Evolutionary conservation across 2,888 invertebrate genomes (phyloP).

Genomic region (Cephus spinipes): DNA sequence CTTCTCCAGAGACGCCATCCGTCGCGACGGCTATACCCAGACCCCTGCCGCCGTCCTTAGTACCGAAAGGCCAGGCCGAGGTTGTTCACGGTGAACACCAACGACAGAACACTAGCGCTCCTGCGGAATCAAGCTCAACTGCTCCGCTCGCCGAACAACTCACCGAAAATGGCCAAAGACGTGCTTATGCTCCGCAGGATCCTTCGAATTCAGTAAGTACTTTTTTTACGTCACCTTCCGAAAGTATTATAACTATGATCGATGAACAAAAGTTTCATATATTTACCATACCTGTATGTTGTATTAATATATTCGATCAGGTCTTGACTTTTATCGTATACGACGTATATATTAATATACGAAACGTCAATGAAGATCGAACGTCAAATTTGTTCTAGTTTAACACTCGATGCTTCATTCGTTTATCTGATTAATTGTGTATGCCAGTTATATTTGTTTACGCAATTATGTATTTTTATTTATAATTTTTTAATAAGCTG

Average conservation of each 20-base stretch:
- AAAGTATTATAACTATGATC: too few species aligned
- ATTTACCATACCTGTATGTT: too few species aligned
- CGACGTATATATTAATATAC: too few species aligned
- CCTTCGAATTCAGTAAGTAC: conserved; percentile 11
- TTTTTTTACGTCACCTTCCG: neutral
- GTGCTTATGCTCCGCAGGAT: conserved; percentile 20
- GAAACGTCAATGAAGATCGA: too few species aligned
- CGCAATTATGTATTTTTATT: neutral
- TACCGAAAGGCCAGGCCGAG: conserved; percentile 17
- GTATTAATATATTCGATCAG: too few species aligned
- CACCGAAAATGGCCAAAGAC: conserved; percentile 25
- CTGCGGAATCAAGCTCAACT: neutral
- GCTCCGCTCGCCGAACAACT: conserved; percentile 5
- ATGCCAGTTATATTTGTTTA: neutral
- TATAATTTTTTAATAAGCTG: conserved; percentile 27
- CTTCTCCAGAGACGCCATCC: conserved; percentile 7
- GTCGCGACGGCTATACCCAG: conserved; percentile 11
- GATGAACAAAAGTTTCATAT: neutral
- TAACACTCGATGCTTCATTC: too few species aligned
- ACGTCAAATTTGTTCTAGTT: too few species aligned
- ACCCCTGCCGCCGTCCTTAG: conserved; percentile 17
- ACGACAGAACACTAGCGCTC: conserved; percentile 12
- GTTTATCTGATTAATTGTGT: neutral
- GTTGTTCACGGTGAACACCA: conserved; percentile 21
- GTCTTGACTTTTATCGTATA: too few species aligned